Conservation (phyloP, 2,113 vertebrate species). For the Serinus canaria region DNA sequence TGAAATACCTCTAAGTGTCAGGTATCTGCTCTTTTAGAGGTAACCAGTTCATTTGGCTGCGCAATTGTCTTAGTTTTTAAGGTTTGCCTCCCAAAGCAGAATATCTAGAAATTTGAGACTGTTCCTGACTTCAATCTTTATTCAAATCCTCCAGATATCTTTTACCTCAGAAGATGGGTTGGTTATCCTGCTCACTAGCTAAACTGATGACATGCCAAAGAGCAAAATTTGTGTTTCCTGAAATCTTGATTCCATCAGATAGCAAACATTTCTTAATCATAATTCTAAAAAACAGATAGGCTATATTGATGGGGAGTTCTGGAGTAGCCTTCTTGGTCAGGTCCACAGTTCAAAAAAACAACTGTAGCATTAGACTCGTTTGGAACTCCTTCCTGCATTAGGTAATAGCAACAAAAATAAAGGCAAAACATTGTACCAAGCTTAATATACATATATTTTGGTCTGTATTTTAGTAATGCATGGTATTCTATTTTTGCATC, state of each 20-base stretch:
- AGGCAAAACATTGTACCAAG: not conserved
- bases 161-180: not conserved
- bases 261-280: not conserved
- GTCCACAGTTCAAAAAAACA: not conserved
- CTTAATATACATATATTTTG: not conserved
- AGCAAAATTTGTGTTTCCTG: not conserved
- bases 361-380: not conserved
- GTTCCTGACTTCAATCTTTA: not conserved
- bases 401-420: not conserved
- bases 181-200: not conserved
- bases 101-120: not conserved
- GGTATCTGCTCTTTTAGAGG: not conserved
- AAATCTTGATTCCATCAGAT: not conserved
- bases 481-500: not conserved
- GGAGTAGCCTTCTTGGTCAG: not conserved
- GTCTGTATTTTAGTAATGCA: not conserved
- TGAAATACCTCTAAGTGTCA: not conserved
- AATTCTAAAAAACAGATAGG: not conserved
- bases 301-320: not conserved
- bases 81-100: not conserved
- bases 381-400: not conserved
- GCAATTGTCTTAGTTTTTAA: not conserved
- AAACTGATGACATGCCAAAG: not conserved
- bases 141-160: not conserved
- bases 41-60: not conserved